Conservation (phyloP, 2,113 vertebrate species). For the Dasyornis broadbenti region DNA sequence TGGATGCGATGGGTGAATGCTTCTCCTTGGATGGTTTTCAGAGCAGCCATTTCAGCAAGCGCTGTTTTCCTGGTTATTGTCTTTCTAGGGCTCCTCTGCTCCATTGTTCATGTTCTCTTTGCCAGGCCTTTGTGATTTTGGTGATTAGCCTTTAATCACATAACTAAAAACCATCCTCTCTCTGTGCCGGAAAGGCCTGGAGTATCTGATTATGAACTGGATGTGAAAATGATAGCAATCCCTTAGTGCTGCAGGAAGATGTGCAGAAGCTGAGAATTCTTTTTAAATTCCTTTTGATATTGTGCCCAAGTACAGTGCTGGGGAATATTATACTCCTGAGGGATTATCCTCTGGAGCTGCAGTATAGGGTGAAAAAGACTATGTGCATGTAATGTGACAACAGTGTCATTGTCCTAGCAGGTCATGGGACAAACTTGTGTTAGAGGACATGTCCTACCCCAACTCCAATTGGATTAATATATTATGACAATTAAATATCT, state of each 20-base stretch:
- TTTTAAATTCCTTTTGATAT: neutral
- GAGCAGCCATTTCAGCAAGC: neutral
- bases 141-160: neutral
- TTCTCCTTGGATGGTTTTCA: neutral
- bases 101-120: neutral
- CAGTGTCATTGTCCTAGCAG: neutral
- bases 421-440: neutral
- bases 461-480: neutral
- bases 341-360: neutral
- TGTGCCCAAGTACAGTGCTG: neutral
- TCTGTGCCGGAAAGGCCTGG: neutral
- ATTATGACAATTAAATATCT: neutral
- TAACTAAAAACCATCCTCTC: neutral
- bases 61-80: rapidly evolving
- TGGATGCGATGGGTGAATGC: neutral
- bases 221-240: neutral
- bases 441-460: neutral
- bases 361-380: neutral
- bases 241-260: neutral
- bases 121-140: neutral
- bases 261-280: neutral
- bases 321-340: neutral
- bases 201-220: neutral
- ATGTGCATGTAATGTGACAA: neutral
- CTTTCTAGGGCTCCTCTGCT: neutral